Percentiles rank a stretch among this genome's conserved stretches.
phyloP scores from a whole-genome alignment of 1,140 invertebrate species.

The Contarinia nasturtii region DNA sequence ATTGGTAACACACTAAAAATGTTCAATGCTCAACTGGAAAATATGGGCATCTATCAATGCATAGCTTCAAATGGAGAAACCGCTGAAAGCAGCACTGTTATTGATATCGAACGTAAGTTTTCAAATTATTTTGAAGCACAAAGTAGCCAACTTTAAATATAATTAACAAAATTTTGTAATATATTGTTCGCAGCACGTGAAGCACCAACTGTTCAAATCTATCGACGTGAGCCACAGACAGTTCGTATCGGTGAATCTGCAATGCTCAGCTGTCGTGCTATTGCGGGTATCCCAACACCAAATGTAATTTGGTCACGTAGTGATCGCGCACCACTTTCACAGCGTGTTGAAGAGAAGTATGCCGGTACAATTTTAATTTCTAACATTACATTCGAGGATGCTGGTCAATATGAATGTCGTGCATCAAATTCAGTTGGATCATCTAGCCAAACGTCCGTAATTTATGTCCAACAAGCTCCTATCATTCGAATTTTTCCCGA shows the following conservation, averaged over 20 bases:
- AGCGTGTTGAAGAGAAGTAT: conserved; percentile 12
- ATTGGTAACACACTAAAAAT: conserved; percentile 51
- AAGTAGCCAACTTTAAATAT: conserved; percentile 11
- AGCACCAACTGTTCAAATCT: conserved; percentile 53
- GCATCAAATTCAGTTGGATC: conserved; percentile 61
- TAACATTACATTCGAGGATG: conserved; percentile 36
- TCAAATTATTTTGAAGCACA: too few species aligned
- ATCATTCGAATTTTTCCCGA: conserved; percentile 36
- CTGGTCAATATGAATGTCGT: conserved; percentile 64
- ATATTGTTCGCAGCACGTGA: conserved; percentile 43
- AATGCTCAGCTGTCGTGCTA: conserved; percentile 58
- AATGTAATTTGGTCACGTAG: conserved; percentile 53
- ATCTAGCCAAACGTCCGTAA: conserved; percentile 35
- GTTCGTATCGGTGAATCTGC: conserved; percentile 43
- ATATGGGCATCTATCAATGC: conserved; percentile 66
- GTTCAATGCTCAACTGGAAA: conserved; percentile 44
- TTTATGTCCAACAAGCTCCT: conserved; percentile 46
- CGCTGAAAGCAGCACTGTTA: conserved; percentile 43
- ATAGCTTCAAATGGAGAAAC: conserved; percentile 30
- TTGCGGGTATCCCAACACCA: conserved; percentile 56
- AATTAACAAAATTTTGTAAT: conserved; percentile 23
- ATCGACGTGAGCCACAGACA: conserved; percentile 42
- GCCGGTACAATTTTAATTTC: conserved; percentile 26
- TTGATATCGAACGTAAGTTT: conserved; percentile 80
- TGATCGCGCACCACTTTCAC: conserved; percentile 42